Evolutionary conservation across 2,888 invertebrate species (phyloP).

Genomic region (Amblyteles armatorius): DNA sequence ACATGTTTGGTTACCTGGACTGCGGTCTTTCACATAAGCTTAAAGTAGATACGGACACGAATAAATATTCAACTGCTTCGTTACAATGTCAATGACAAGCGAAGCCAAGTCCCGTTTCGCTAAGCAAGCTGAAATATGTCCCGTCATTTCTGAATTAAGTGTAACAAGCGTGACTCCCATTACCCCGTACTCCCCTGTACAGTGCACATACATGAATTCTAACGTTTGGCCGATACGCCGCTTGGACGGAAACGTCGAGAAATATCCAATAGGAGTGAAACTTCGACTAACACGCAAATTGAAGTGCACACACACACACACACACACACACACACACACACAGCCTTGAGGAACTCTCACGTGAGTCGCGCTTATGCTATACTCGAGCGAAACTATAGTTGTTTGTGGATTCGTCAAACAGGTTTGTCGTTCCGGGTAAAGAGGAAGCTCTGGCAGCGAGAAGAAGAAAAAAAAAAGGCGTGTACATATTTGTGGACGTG

Average conservation of each 20-base stretch:
- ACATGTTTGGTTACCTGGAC: too few relatives aligned
- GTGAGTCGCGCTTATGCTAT: not conserved
- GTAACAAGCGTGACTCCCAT: too few relatives aligned
- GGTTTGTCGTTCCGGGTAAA: constrained; percentile 56
- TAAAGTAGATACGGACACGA: too few relatives aligned
- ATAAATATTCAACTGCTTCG: too few relatives aligned
- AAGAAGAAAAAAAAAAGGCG: not conserved
- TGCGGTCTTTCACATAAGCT: too few relatives aligned
- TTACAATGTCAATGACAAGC: too few relatives aligned
- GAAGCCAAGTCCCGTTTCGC: too few relatives aligned
- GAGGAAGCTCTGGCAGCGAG: constrained; percentile 25
- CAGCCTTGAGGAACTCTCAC: not conserved
- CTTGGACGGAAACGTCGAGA: not conserved
- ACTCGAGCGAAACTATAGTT: not conserved
- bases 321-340: not conserved
- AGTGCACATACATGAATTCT: not conserved
- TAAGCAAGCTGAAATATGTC: too few relatives aligned
- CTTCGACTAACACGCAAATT: constrained; percentile 25
- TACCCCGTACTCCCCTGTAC: not conserved
- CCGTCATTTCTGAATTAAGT: too few relatives aligned
- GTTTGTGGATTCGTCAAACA: constrained; percentile 41
- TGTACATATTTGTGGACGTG: not conserved
- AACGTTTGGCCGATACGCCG: not conserved
- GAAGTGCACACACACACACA: not conserved
- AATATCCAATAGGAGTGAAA: not conserved